Evolutionary conservation across 2,888 invertebrate genomes (phyloP), one percentile per base, ranked within the genome.

Genomic region (Ormyrus nitidulus): DNA sequence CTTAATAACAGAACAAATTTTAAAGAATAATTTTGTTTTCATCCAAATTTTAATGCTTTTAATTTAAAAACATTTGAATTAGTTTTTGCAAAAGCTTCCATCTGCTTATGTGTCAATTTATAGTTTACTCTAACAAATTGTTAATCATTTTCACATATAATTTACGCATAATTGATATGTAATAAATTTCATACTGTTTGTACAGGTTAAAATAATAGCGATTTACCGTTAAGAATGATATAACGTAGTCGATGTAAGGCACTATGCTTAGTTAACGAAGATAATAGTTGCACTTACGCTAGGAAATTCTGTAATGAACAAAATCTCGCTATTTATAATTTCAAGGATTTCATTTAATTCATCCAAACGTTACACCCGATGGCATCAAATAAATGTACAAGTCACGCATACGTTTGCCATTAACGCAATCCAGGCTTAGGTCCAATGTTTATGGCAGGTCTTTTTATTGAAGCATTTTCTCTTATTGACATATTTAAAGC

Each of bases 211-310:
- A 34, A 34, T 34, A 4, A 34, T 34, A 34, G 34, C 34, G 34
- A 34, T 34, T 34, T 34, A 34, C 34, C 4, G 19, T 65, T 59
- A 58, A 6, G 11, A 10, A 59, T 59, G 48, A 71, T 49, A 34
- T 34, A 71, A 71, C 46, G 51, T 34, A 34, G 34, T 34, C 34
- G 34, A 34, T 34, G 1, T 34, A 34, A 34, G 34, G 13, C 2
- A 6, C 9, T 7, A 46, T 9, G 48, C 10, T 58, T 59, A 71
- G 49, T 61, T 71, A 71, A 59, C 71, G 10, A n/a, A 48, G 68
- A 58, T 71, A 59, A 71, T 59, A 5, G 58, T 54, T 48, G 19
- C 44, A 68, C 58, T 70, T 19, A 58, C 58, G 58, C 48, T 58
- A 34, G n/a, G 34, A 3, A 58, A 58, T 48, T 8, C 13, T 48